Conservation (phyloP, 1,140 invertebrate species). For the Plutomurus gul region DNA sequence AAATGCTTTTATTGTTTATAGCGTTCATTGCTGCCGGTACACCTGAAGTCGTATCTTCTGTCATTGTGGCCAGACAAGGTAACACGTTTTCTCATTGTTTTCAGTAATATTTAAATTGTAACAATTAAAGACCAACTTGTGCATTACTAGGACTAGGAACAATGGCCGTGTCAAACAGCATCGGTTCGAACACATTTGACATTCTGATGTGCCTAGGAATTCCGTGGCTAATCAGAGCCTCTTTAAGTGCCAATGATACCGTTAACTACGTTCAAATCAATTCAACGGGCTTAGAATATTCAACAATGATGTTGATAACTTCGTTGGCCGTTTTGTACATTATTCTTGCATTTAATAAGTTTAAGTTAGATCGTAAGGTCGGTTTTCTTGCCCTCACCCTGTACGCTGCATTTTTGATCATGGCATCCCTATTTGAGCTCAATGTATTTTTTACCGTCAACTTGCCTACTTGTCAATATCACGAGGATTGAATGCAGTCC, state of each 20-base stretch:
- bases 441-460: constrained; percentile 86
- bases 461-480: constrained; percentile 70
- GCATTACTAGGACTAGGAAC: constrained; percentile 55
- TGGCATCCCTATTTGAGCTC: constrained; percentile 81
- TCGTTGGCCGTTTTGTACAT: constrained; percentile 55
- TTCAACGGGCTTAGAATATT: constrained; percentile 58
- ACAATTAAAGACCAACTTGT: no score
- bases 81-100: not conserved
- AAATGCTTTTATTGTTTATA: constrained; percentile 84
- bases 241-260: constrained; percentile 54
- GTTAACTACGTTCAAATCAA: constrained; percentile 54
- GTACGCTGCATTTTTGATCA: constrained; percentile 75
- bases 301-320: constrained; percentile 56
- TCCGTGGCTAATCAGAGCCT: constrained; percentile 62
- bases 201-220: constrained; percentile 62
- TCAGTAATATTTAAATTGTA: not conserved
- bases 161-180: constrained; percentile 62
- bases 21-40: constrained; percentile 67
- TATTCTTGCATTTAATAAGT: constrained; percentile 55
- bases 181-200: constrained; percentile 64
- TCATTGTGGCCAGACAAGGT: constrained; percentile 47
- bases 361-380: constrained; percentile 55
- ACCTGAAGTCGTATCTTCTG: constrained; percentile 38
- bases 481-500: constrained; percentile 40
- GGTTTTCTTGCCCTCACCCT: constrained; percentile 76